Percentiles rank a stretch among this genome's conserved stretches.
These are phyloP conservation scores for Danio kyathit DNA, from an alignment of 2,797 vertebrate species.

Conservation along the genomic window DNA sequence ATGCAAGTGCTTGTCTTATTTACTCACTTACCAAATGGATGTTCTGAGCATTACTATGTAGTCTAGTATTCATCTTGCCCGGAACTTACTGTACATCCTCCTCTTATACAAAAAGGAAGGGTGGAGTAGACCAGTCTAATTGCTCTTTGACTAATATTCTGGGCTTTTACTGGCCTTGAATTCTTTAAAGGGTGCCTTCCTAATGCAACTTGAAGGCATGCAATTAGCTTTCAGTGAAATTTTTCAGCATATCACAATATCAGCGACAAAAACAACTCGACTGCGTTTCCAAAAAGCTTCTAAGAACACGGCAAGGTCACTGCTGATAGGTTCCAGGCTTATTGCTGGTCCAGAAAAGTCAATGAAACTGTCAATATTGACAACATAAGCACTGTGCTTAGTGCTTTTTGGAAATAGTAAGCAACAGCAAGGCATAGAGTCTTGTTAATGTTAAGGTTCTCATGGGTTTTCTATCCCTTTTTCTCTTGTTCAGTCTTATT, in stretches of 20 bases:
- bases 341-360: not conserved
- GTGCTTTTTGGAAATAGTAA: not conserved
- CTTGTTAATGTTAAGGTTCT: not conserved
- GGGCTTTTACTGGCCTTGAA: constrained; percentile 25
- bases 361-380: not conserved
- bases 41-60: constrained; percentile 29
- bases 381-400: not conserved
- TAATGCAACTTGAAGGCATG: constrained; percentile 17
- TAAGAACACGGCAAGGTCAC: constrained; percentile 3
- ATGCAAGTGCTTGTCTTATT: not conserved
- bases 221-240: constrained; percentile 17
- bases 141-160: constrained; percentile 31
- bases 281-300: constrained; percentile 23
- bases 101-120: not conserved
- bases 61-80: not conserved
- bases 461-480: not conserved
- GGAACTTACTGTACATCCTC: constrained; percentile 19
- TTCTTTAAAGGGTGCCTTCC: constrained; percentile 29
- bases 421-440: not conserved
- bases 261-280: not conserved
- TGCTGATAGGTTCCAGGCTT: not conserved
- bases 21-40: constrained; percentile 25
- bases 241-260: not conserved
- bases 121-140: constrained; percentile 9
- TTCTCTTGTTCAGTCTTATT: not conserved